Conservation (phyloP, 2,888 invertebrate genomes). For the Erebia aethiops region DNA sequence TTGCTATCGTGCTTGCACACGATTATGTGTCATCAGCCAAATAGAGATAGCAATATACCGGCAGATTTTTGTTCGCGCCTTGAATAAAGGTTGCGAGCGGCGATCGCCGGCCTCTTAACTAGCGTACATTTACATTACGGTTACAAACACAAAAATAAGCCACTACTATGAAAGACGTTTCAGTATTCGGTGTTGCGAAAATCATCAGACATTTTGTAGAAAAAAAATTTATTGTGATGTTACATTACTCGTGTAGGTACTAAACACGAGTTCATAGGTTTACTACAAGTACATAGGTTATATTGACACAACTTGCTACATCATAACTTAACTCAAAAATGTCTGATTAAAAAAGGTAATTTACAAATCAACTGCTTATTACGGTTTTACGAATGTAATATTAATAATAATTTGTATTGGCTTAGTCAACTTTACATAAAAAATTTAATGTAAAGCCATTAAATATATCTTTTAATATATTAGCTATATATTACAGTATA, state of each 20-base stretch:
- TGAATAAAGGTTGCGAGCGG: no score
- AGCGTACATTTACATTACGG: no score
- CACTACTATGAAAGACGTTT: neutral
- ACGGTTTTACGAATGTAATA: neutral
- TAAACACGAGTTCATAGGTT: no score
- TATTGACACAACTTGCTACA: neutral
- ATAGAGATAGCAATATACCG: no score
- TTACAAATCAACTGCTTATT: slow-evolving; percentile 10
- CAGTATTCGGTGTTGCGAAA: neutral
- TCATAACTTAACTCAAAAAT: slow-evolving; percentile 12
- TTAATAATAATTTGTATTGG: neutral
- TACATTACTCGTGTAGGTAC: neutral
- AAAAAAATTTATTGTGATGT: neutral
- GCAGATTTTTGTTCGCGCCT: no score
- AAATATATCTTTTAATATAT: neutral
- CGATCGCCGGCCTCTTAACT: no score
- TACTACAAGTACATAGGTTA: no score
- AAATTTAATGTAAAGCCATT: neutral
- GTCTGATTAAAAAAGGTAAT: slow-evolving; percentile 12
- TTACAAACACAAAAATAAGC: neutral
- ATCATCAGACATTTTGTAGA: slow-evolving; percentile 17
- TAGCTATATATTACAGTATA: neutral
- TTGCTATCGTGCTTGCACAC: no score
- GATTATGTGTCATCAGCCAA: no score
- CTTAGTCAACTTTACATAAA: slow-evolving; percentile 17